Base-by-base conservation (phyloP, 2,113 vertebrate genomes). In the Capra hircus region DNA sequence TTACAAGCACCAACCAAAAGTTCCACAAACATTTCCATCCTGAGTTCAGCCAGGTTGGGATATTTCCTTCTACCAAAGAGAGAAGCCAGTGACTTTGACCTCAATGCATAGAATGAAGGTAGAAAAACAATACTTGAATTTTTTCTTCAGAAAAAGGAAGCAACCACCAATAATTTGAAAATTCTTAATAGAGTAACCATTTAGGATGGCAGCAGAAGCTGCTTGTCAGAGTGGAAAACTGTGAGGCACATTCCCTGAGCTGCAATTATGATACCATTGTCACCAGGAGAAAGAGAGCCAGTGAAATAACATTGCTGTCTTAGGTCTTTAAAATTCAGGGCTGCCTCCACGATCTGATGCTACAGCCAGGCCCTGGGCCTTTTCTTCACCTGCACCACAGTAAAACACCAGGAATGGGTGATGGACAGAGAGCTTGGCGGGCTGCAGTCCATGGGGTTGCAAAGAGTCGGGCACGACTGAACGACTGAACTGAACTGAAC, bases 131-230 rank as follows among this genome's bases (percentile, higher is more conserved):
- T 5, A 60, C 53, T 94, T 62, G 3, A 82, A 85, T 71, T 86
- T 88, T 78, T 97, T 83, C 43, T 94, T 86, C 52, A 71, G 81
- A 57, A 62, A 95, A 88, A 94, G 52, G 84, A 90, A 33, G 19
- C 5, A 21, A 60, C 25, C 25, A 78, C 40, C 27, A 77, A 30
- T 83, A 95, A 93, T 40, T 83, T 87, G 80, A 62, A 95, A 67
- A 71, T 91, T 64, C 84, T 87, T 52, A 27, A 50, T 3, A 55
- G 74, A 59, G 64, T 33, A 64, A 27, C n/a, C 14, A 53, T 80
- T 80, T 28, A 77, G 48, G 67, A 86, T 25, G 33, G 45, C 19
- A 78, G 50, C 71, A 53, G 43, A 33, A 48, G 25, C 30, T n/a
- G 67, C 89, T 43, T 17, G 23, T 40, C 23, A 60, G 28, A 40